Conservation (phyloP, 2,797 vertebrate genomes). For the Diceros bicornis region DNA sequence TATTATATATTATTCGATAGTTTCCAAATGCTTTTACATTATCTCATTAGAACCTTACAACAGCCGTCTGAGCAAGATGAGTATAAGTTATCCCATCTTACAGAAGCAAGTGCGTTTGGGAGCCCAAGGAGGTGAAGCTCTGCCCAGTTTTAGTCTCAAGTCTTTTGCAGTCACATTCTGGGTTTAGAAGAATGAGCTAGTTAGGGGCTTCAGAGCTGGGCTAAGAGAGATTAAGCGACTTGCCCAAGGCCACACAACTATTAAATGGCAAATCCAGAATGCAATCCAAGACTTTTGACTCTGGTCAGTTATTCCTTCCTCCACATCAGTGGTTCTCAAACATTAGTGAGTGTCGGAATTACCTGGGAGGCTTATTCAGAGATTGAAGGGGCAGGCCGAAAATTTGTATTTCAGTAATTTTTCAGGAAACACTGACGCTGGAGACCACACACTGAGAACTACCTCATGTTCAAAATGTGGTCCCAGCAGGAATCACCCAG, state of each 20-base stretch:
- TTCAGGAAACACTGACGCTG: not conserved
- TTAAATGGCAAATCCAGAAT: not conserved
- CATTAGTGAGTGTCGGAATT: not conserved
- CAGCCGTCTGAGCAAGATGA: not conserved
- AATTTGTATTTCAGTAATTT: not conserved
- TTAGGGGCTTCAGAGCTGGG: not conserved
- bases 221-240: not conserved
- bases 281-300: not conserved
- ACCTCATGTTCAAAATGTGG: not conserved
- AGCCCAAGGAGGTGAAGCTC: not conserved
- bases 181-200: not conserved
- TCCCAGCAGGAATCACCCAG: not conserved
- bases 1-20: not conserved
- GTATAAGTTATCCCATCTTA: not conserved
- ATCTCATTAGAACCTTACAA: not conserved
- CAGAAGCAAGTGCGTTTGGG: not conserved
- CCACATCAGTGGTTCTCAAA: not conserved
- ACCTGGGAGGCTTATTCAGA: not conserved
- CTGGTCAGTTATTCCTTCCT: too few relatives aligned
- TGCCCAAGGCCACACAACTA: not conserved
- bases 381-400: not conserved
- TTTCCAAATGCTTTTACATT: not conserved
- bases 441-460: not conserved
- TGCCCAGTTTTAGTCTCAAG: not conserved
- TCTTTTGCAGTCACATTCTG: not conserved